Evolutionary conservation across 2,888 invertebrate genomes (phyloP).

Genomic region (Tenthredo livida): DNA sequence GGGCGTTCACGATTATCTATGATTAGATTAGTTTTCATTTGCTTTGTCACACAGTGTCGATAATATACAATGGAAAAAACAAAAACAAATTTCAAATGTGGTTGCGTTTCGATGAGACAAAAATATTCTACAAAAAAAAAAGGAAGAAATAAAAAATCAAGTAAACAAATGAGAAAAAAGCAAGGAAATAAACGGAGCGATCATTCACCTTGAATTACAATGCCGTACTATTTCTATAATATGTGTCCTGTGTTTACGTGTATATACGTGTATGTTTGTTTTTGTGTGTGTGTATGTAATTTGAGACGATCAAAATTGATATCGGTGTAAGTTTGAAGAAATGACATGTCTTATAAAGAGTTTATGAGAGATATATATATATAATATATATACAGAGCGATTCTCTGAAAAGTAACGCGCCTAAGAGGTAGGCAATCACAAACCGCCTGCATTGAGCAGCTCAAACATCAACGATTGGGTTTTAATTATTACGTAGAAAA

Average conservation of each 20-base stretch:
- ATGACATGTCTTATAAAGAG: not conserved
- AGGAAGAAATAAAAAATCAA: not conserved
- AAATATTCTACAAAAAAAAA: not conserved
- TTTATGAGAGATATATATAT: too few relatives aligned
- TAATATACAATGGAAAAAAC: not conserved
- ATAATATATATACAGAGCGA: too few relatives aligned
- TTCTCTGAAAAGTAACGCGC: too few relatives aligned
- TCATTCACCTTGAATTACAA: conserved; percentile 10
- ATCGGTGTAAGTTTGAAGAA: not conserved
- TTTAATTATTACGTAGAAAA: too few relatives aligned
- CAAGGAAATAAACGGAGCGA: conserved; percentile 14
- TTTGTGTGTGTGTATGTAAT: not conserved
- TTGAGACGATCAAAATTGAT: not conserved
- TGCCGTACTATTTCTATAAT: not conserved
- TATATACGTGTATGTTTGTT: not conserved
- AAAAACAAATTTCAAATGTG: too few relatives aligned
- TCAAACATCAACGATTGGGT: too few relatives aligned
- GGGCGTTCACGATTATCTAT: not conserved
- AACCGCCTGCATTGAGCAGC: too few relatives aligned
- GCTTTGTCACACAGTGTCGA: not conserved
- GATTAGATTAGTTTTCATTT: not conserved
- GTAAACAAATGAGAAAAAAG: conserved; percentile 55
- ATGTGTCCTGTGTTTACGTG: not conserved
- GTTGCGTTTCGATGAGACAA: not conserved
- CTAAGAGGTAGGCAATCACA: too few relatives aligned